Evolutionary conservation across 2,113 vertebrate genomes (phyloP), one percentile per base, ranked within the genome.

Genomic region (Reinhardtius hippoglossoides): DNA sequence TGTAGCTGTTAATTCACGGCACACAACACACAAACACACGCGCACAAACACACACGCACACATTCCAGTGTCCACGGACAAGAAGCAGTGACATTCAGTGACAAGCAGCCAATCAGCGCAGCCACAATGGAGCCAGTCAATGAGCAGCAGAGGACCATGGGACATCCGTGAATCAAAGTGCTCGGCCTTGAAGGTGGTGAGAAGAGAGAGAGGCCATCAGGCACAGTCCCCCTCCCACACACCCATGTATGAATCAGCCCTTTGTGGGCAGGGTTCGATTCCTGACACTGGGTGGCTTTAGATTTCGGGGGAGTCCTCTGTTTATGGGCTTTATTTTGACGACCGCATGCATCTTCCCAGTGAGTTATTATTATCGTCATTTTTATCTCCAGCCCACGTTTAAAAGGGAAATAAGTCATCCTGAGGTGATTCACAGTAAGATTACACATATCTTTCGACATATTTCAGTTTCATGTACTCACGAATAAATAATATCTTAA

Each of bases 1-100:
- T 82, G 88, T 24, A 71, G 82, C 89, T 78, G 91, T 87, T 92
- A 88, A 90, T 90, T 91, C 89, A 88, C 90, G 59, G 56, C 85
- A 82, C 85, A 84, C 82, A 83, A 56, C 23, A 31, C 31, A 24
- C 64, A 83, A 1, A 9, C 75, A 77, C 78, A 74, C 72, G 84
- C 64, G 71, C 44, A 85, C 75, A 81, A 71, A 76, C 67, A 85
- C 31, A 76, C 59, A 64, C 67, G 74, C 72, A 80, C 76, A 69
- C 68, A 91, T 92, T 91, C 90, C 91, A 85, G 27, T 85, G 86
- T 69, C 50, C 62, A 58, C 57, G 54, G 87, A 85, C 50, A 15
- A 84, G 85, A 76, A 71, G 82, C 82, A 46, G 79, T 76, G 78
- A 92, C 88, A 89, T 92, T 93, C 88, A 89, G 81, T 56, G 15